Evolutionary conservation across 1,140 invertebrate species (phyloP).

Genomic region (Drosophila pallidifrons): DNA sequence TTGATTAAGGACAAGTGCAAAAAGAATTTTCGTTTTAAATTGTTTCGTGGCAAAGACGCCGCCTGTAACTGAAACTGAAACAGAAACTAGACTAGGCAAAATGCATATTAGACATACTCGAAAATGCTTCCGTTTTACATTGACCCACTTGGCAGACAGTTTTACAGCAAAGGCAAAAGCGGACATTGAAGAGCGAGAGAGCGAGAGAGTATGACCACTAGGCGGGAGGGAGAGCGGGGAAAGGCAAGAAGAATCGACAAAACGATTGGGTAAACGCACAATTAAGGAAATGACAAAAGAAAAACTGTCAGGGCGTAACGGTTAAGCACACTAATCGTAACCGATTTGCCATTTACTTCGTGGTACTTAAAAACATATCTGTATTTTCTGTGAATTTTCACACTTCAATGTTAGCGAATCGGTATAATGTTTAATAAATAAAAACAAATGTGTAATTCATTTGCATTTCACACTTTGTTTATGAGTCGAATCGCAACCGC

Average conservation of each 20-base stretch:
- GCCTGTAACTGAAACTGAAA: neutral
- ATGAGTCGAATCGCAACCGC: too few species aligned
- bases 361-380: too few species aligned
- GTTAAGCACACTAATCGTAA: too few species aligned
- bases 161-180: neutral
- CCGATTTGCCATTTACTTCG: too few species aligned
- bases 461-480: too few species aligned
- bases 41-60: constrained; percentile 34
- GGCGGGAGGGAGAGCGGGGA: too few species aligned
- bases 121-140: constrained; percentile 75
- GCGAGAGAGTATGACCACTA: neutral
- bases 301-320: neutral
- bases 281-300: constrained; percentile 1
- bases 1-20: constrained; percentile 76
- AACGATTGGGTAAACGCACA: constrained; percentile 1
- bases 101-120: constrained; percentile 44
- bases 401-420: too few species aligned
- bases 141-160: constrained; percentile 62
- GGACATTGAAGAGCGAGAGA: too few species aligned
- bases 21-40: constrained; percentile 66
- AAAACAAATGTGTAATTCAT: too few species aligned
- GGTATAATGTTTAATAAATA: too few species aligned
- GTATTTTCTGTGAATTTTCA: too few species aligned
- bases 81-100: constrained; percentile 27
- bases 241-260: neutral